Percentiles rank a stretch among this genome's conserved stretches.
phyloP scores from a whole-genome alignment of 2,797 vertebrate genomes.

The Lutjanus campechanus region DNA sequence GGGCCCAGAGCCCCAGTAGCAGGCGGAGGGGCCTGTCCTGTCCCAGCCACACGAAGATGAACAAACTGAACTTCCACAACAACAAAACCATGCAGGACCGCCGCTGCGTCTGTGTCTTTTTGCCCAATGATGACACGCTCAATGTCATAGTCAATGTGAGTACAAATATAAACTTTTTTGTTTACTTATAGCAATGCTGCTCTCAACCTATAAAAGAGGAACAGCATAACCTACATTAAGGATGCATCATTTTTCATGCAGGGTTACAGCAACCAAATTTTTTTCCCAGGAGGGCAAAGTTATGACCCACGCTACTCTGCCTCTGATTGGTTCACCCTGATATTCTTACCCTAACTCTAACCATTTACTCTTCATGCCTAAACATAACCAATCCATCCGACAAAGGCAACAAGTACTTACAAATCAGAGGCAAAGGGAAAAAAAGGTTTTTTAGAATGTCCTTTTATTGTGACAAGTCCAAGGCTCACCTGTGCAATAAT shows the following conservation, averaged over 20 bases:
- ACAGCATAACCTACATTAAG: not conserved
- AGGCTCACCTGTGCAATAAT: not conserved
- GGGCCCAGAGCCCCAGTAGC: constrained; percentile 72
- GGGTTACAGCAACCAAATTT: no score
- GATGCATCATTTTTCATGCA: not conserved
- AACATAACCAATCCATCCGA: no score
- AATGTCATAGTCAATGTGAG: constrained; percentile 98
- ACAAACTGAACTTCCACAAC: constrained; percentile 97
- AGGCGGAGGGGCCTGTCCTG: constrained; percentile 73
- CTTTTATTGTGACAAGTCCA: no score
- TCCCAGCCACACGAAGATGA: constrained; percentile 90
- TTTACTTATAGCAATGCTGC: not conserved
- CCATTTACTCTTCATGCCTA: no score
- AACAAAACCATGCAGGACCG: constrained; percentile 99
- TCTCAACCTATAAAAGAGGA: not conserved
- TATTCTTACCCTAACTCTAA: no score
- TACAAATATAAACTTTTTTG: constrained; percentile 3
- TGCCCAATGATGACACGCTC: constrained; percentile 97
- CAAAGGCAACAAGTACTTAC: no score
- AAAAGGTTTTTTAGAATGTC: no score
- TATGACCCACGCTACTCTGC: no score
- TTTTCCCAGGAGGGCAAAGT: no score
- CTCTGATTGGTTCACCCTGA: no score
- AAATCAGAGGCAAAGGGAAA: no score
- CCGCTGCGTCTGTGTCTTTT: constrained; percentile 97